These are phyloP conservation scores for Chaetodon trifasciatus DNA, from an alignment of 2,797 vertebrate genomes.

Conservation along the genomic window DNA sequence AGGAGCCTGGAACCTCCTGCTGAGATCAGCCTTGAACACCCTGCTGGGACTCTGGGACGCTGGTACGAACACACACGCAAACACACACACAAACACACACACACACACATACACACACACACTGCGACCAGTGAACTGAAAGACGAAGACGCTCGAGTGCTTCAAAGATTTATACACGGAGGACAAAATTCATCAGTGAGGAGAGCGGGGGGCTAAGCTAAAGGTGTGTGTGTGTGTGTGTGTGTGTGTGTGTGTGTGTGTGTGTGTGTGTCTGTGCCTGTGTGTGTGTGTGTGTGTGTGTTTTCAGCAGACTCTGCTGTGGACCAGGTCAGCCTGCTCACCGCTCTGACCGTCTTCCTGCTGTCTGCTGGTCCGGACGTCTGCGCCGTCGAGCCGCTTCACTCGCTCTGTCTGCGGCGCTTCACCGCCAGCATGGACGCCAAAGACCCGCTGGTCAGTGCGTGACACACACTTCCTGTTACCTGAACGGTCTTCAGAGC, in stretches of 20 bases:
- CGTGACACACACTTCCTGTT: neutral
- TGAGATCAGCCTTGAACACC: constrained; percentile 88
- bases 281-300: too few relatives aligned
- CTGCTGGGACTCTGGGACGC: constrained; percentile 89
- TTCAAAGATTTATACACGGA: too few relatives aligned
- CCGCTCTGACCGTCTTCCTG: constrained; percentile 90
- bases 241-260: too few relatives aligned
- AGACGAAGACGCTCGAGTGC: too few relatives aligned
- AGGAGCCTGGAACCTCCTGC: constrained; percentile 89
- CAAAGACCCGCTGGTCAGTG: constrained; percentile 90
- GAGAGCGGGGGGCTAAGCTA: too few relatives aligned
- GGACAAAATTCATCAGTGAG: too few relatives aligned
- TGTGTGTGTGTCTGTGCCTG: too few relatives aligned
- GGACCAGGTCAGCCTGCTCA: constrained; percentile 89
- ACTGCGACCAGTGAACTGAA: too few relatives aligned
- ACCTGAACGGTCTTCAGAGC: neutral
- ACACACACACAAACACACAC: too few relatives aligned
- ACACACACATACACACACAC: too few relatives aligned
- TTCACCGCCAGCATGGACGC: constrained; percentile 88
- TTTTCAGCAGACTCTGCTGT: constrained; percentile 55
- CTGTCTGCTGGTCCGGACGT: constrained; percentile 90
- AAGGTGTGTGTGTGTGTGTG: too few relatives aligned
- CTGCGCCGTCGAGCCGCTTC: constrained; percentile 85
- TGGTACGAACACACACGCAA: constrained; percentile 71
- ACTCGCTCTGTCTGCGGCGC: constrained; percentile 86